Base-by-base conservation (phyloP, 1,140 invertebrate species). In the Aculops lycopersici region DNA sequence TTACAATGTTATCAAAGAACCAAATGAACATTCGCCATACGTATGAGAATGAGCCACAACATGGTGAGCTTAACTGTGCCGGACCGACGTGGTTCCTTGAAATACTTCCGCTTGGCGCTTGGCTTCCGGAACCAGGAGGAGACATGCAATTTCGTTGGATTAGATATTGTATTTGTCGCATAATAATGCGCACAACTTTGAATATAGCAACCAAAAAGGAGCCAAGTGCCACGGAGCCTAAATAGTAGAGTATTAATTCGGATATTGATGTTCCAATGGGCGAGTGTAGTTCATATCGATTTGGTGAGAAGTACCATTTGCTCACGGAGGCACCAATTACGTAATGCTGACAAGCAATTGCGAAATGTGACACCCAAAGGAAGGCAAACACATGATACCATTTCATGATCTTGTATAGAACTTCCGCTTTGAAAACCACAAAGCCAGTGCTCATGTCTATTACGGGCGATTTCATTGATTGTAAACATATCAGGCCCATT, bases 241-340 rank as follows among this genome's bases (percentile, higher is more conserved):
- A 52, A 57, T 80, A 74, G 51, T 68, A 75, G 14, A 61, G 54
- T 4, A 72, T 51, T 19, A 74, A 54, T 41, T 65, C 63, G 12
- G 54, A 50, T 12, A 67, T 61, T 36, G 66, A 65, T 4, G 51
- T 59, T 2, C 54, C 44, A 20, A 73, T 65, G 0, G 72, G 66
- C 38, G 59, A 58, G 1, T 58, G 57, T 13, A 76, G 46, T 3
- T 57, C 49, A 4, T 53, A 58, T 53, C 75, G 76, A 41, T 74
- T 61, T 72, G 70, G 68, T 17, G 67, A 66, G 48, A 76, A 79
- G 50, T 70, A 78, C 73, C 74, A 79, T 12, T 58, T 60, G 0
- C 69, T 61, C 5, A 77, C 68, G 20, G 71, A 63, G n/a, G 70
- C 70, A 31, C 70, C 70, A 35, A 77, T 67, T 0, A 74, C 60